Base-by-base conservation (phyloP, 2,797 vertebrate species). In the Acanthornis magna region DNA sequence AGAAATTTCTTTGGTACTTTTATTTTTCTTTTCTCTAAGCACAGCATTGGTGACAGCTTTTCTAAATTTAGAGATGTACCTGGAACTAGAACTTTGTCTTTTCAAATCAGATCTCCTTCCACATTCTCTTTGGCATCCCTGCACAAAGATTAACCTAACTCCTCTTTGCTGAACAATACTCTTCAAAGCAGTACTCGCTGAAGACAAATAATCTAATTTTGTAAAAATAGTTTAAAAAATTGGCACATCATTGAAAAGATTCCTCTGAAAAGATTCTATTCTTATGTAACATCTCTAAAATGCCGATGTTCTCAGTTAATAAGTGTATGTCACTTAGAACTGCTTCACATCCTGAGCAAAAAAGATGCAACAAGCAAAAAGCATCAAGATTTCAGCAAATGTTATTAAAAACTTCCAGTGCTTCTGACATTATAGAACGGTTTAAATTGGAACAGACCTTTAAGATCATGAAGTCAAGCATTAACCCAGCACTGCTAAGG, bases 91-190 rank as follows among this genome's bases (percentile, higher is more conserved):
- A 89, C 55, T 67, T 67, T 42, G 42, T 85, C 85, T 83, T 83
- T 89, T 91, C 75, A 89, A 88, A 94, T 85, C 60, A 80, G 55
- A 95, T 79, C 72, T 91, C 34, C 30, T 18, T 91, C 60, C 40
- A 73, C 30, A 79, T 72, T 91, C 51, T 91, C 60, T 53, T 21
- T 82, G 51, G 78, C 60, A 62, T 20, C 16, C 26, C 54, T 50
- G 54, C 43, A 89, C 48, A 66, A 71, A 83, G 60, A 88, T 79
- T 62, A 89, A 88, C 36, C 29, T 70, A 32, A 29, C 20, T 26
- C 27, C 53, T 89, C 48, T 51, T 47, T 55, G 12, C 48, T 88
- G 72, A 85, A 89, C 27, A 92, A 68, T 40, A 47, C 20, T 73
- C 55, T 62, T 84, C 70, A 93, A 81, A 88, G 58, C 18, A 61